Evolutionary conservation across 2,113 vertebrate genomes (phyloP).

Genomic region (Mormyrus lacerda): DNA sequence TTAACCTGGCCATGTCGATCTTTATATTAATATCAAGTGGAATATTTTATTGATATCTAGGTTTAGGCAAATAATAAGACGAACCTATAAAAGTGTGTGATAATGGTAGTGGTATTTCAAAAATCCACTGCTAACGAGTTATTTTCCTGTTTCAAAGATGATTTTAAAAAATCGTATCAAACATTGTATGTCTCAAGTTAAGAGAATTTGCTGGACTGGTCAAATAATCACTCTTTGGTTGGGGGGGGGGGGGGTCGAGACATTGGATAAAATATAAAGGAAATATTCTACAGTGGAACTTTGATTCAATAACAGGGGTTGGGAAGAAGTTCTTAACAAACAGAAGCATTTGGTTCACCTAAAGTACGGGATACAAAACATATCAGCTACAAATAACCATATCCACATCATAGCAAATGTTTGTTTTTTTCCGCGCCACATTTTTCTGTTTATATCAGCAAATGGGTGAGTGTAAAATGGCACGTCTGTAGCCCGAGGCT

Average conservation of each 20-base stretch:
- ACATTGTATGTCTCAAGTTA: not conserved
- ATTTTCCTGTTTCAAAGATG: not conserved
- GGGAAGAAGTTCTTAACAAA: not conserved
- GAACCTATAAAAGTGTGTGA: not conserved
- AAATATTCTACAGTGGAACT: not conserved
- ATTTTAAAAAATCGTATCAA: not conserved
- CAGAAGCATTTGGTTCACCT: not conserved
- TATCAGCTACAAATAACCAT: not conserved
- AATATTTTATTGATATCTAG: constrained; percentile 69
- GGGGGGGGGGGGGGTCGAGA: not conserved
- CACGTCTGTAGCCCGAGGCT: not conserved
- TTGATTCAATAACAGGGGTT: not conserved
- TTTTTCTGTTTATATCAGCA: not conserved
- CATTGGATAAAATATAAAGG: not conserved
- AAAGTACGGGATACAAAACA: not conserved
- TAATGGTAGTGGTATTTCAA: not conserved
- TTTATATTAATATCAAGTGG: constrained; percentile 67
- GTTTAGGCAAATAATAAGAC: constrained; percentile 64
- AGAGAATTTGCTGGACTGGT: not conserved
- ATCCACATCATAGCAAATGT: not conserved
- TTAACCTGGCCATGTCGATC: constrained; percentile 63
- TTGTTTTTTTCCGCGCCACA: not conserved
- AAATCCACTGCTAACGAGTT: not conserved
- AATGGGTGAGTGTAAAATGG: not conserved
- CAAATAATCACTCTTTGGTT: not conserved